Base-by-base conservation (phyloP, 2,797 vertebrate genomes). In the Brotula barbata region DNA sequence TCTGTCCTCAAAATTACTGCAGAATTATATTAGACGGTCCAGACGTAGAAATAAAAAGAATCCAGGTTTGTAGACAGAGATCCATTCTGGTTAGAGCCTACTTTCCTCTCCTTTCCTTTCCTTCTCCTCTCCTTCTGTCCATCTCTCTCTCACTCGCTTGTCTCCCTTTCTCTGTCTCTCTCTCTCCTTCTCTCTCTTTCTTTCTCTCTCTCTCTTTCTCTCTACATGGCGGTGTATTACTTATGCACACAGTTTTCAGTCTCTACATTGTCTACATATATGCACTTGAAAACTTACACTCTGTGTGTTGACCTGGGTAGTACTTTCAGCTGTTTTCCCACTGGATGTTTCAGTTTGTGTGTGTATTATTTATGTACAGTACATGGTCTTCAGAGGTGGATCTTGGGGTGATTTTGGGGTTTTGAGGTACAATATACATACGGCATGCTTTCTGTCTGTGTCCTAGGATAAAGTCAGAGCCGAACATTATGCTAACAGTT, bases 381-480 rank as follows among this genome's bases (percentile, higher is more conserved):
- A 22, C 65, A 64, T 60, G 73, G 65, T 76, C 57, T 61, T 63
- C 9, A 48, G 77, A 77, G 72, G 78, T 82, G 72, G 54, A 68
- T 56, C 64, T 28, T 81, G 80, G 75, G 81, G 81, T 81, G 33
- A 80, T 83, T 77, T n/a, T 64, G 73, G 70, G 75, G 65, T 68
- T 19, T 63, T 61, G 59, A 87, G 85, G 84, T 87, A 75, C 86
- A 82, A 71, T 23, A 43, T 52, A n/a, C 11, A 44, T 21, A 61
- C 58, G 72, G 87, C 88, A 88, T 89, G 87, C 53, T 78, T 65
- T 73, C 54, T 75, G 58, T 84, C 49, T 73, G 64, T 68, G 48
- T 55, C 34, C 53, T 52, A 65, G 82, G 69, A 66, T 56, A 44
- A 69, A 47, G 57, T 83, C 72, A 78, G 85, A 89, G 83, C 81